Percentiles rank a stretch among this genome's conserved stretches.
Conservation (phyloP, 2,797 vertebrate genomes). For the Notamacropus eugenii region DNA sequence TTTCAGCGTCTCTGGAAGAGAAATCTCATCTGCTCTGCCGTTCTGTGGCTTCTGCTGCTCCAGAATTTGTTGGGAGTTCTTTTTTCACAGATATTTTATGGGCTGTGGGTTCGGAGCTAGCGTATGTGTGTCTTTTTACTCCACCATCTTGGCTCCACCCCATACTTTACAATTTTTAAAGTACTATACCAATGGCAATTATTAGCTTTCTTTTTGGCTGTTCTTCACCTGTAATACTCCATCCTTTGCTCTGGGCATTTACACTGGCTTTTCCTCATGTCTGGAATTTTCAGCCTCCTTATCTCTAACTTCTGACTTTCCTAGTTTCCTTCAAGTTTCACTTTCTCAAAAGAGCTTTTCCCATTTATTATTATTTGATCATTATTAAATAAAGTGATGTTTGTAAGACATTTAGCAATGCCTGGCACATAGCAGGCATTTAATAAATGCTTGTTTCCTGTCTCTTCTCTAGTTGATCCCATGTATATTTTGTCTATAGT, state of each 20-base stretch:
- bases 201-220: no score
- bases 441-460: neutral
- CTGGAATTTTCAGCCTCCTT: neutral
- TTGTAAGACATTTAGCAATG: neutral
- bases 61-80: no score
- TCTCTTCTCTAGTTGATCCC: neutral
- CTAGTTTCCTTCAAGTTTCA: neutral
- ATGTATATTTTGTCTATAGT: neutral
- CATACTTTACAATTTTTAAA: neutral
- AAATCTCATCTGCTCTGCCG: no score
- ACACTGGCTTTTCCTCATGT: neutral
- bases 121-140: no score
- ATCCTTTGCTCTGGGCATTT: neutral
- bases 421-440: neutral
- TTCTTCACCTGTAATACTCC: no score
- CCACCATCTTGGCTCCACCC: no score
- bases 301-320: neutral
- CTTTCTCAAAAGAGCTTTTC: neutral
- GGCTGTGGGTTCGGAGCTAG: no score
- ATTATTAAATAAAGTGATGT: neutral
- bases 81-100: no score
- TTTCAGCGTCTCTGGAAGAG: no score
- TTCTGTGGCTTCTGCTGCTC: no score
- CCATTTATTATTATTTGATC: neutral
- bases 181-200: neutral